Base-by-base conservation (phyloP, 2,113 vertebrate genomes). In the Burhinus bistriatus region DNA sequence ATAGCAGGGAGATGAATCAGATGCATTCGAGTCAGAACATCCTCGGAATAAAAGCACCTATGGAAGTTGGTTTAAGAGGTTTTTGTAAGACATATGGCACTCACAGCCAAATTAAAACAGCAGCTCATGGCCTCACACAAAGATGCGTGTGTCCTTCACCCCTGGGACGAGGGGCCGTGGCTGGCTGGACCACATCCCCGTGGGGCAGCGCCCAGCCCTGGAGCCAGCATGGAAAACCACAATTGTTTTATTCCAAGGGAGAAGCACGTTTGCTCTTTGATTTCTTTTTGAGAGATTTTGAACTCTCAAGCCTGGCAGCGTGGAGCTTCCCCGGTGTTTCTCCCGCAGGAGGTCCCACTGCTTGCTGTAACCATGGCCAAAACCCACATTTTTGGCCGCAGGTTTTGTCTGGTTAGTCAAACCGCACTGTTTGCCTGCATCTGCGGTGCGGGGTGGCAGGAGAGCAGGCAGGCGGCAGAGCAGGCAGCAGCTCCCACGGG, bases 371-470 rank as follows among this genome's bases (percentile, higher is more conserved):
- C 13, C 38, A 11, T 3, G 2, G 30, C 22, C 72, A 34, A 45
- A 5, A 0, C 2, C 40, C 66, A 29, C 18, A 1, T 30, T 71
- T 15, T 83, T 83, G 61, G 34, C 22, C 55, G 27, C 5, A 27
- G 19, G 8, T 75, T 86, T 70, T 44, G 45, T 25, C 66, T 42
- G 15, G 2, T 47, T 6, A 11, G 16, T 51, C 12, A 34, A 34
- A 15, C 22, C 2, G 1, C 0, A 4, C 6, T 8, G 14, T 26
- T 73, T 11, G 13, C 20, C 61, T 10, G 38, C 3, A 0, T 7
- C 9, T 23, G 54, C 14, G 27, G 27, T 14, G 19, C 4, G 1
- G 0, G 29, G 55, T 4, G 54, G 45, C 18, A 10, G 68, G 42
- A 51, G 59, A 36, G 59, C 19, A 5, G 69, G 40, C 49, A 9